Evolutionary conservation across 1,140 invertebrate species (phyloP).

Genomic region (Calosoma granatense): DNA sequence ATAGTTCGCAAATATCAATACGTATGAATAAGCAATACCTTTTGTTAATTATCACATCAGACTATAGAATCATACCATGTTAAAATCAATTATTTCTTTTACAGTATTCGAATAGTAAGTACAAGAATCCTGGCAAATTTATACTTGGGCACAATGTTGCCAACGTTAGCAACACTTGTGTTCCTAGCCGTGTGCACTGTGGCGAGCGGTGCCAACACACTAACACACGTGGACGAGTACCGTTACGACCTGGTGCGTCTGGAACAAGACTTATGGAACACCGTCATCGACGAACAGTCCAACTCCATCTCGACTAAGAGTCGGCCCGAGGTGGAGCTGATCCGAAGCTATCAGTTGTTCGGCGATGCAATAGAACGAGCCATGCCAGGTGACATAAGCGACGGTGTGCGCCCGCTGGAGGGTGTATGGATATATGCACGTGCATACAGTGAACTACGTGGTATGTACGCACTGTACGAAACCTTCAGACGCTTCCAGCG

Average conservation of each 20-base stretch:
- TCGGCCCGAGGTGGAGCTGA: slow-evolving; percentile 22
- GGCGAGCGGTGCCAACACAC: background rate
- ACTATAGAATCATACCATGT: too few relatives aligned
- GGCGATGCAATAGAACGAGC: slow-evolving; percentile 15
- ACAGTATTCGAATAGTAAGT: too few relatives aligned
- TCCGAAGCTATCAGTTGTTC: slow-evolving; percentile 25
- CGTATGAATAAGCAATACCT: too few relatives aligned
- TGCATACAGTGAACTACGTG: slow-evolving; percentile 39
- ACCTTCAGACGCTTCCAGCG: slow-evolving; percentile 46
- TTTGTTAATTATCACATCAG: too few relatives aligned
- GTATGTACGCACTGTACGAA: slow-evolving; percentile 46
- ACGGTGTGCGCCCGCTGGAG: slow-evolving; percentile 33
- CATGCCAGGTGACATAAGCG: slow-evolving; percentile 25
- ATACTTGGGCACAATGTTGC: too few relatives aligned
- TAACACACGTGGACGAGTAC: slow-evolving; percentile 39
- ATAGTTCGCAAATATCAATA: too few relatives aligned
- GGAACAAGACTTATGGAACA: slow-evolving; percentile 39
- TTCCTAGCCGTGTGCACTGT: background rate
- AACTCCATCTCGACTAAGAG: slow-evolving; percentile 25
- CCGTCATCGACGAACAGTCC: slow-evolving; percentile 26
- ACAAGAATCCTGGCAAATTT: too few relatives aligned
- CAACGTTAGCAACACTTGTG: too few relatives aligned
- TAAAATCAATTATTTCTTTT: too few relatives aligned
- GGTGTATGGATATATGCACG: slow-evolving; percentile 46
- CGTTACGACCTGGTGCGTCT: slow-evolving; percentile 42